Conservation (phyloP, 2,888 invertebrate genomes). For the Tineola bisselliella region DNA sequence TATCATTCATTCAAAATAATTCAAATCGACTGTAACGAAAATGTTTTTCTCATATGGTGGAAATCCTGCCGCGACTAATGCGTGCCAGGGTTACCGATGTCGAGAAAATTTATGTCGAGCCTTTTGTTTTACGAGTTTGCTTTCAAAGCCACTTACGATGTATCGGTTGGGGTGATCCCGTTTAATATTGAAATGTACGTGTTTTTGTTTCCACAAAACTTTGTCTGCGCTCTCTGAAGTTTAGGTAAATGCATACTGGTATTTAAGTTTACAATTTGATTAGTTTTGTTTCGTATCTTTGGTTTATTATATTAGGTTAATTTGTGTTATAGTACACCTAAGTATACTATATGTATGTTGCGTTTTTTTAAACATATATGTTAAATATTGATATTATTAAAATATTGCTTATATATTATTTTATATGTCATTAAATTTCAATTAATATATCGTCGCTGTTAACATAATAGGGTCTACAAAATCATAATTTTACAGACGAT, state of each 20-base stretch:
- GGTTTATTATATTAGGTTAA: too few species aligned
- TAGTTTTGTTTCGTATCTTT: not conserved
- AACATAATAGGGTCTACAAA: too few species aligned
- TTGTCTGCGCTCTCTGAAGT: not conserved
- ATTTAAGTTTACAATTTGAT: not conserved
- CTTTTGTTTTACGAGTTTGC: conserved; percentile 54
- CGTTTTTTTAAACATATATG: too few species aligned
- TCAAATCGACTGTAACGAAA: conserved; percentile 35
- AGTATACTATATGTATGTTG: too few species aligned
- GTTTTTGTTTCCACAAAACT: not conserved
- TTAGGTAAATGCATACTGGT: not conserved
- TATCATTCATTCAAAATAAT: conserved; percentile 26
- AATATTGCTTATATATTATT: too few species aligned
- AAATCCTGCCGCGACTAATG: conserved; percentile 47
- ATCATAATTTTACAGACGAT: too few species aligned
- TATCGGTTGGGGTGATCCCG: not conserved
- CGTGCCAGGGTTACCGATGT: conserved; percentile 39
- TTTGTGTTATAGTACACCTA: too few species aligned
- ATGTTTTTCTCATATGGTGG: conserved; percentile 61
- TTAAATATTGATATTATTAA: too few species aligned
- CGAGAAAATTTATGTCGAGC: conserved; percentile 48
- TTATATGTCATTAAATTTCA: too few species aligned
- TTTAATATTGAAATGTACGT: not conserved
- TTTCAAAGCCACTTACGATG: conserved; percentile 8
- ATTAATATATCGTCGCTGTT: too few species aligned